A percentile compares a stretch with the other conserved stretches of the same genome.
phyloP scores from a whole-genome alignment of 2,797 vertebrate species.

The Dallia pectoralis region DNA sequence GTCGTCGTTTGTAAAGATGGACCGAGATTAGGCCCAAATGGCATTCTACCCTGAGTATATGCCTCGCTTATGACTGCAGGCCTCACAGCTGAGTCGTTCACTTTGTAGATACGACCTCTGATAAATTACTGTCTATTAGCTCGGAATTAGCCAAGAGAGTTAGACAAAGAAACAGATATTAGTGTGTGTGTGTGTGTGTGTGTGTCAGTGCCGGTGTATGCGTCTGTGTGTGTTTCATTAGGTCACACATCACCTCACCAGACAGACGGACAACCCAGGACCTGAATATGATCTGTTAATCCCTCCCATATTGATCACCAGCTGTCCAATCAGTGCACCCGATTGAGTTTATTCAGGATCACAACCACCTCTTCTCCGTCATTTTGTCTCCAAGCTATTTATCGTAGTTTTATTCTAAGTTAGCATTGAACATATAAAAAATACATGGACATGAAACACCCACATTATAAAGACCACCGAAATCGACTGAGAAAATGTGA shows the following conservation, averaged over 20 bases:
- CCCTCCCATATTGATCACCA: constrained; percentile 34
- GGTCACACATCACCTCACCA: too few species aligned
- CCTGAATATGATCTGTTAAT: constrained; percentile 25
- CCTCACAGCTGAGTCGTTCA: not conserved
- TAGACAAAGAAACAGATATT: too few species aligned
- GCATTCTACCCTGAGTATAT: not conserved
- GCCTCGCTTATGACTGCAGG: not conserved
- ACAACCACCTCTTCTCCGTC: constrained; percentile 3
- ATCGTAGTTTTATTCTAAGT: too few species aligned
- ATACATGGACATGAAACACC: too few species aligned
- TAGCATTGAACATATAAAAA: too few species aligned
- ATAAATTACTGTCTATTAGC: not conserved
- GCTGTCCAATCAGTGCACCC: constrained; percentile 33
- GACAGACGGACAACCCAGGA: constrained; percentile 9
- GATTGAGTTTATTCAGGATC: constrained; percentile 40
- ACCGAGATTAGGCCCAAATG: not conserved
- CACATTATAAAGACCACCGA: too few species aligned
- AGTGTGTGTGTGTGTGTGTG: not conserved
- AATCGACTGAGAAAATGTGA: too few species aligned
- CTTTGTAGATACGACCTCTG: not conserved
- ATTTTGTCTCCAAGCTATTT: constrained; percentile 21
- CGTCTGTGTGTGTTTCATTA: not conserved
- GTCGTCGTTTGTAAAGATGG: not conserved
- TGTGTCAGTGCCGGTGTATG: not conserved
- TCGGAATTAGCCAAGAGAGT: not conserved